Base-by-base conservation (phyloP, 2,888 invertebrate genomes). In the Agrotis exclamationis region DNA sequence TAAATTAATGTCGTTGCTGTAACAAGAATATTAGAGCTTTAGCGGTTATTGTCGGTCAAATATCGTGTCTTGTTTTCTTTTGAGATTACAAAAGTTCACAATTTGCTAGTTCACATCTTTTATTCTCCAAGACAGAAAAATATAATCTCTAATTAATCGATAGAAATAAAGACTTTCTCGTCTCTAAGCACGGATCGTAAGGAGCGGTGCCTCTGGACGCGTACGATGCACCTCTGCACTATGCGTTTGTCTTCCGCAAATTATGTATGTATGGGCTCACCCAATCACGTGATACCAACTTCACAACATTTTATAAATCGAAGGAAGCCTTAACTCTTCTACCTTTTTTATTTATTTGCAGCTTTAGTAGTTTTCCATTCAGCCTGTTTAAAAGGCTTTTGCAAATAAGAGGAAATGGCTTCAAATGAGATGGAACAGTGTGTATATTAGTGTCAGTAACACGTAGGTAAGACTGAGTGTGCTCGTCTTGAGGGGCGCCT, bases 401-500 rank as follows among this genome's bases (percentile, higher is more conserved):
- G 80, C 80, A 83, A 84, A 84, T 83, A 82, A 82, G 76, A 89
- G 91, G 90, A 92, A 90, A 88, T 89, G 89, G 89, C 70, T 86
- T 87, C 83, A 89, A 93, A 93, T 93, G 93, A 91, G 91, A 89
- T 91, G 93, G 93, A 93, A 92, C 93, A 80, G 82, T 86, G 85
- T 78, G 63, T 70, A 66, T 79, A 72, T 73, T 76, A 74, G 78
- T 85, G 87, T 85, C 85, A 82, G 75, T 79, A 79, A 83, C 89
- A 83, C 85, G 86, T 86, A 79, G 66, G 86, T 82, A 81, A 68
- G 70, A 56, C 53, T 77, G 74, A 83, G 84, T 81, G 85, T 86
- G 86, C 86, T 86, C 70, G 86, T 90, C 92, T 92, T 88, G 86
- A 92, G 94, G 94, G 94, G 94, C 94, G 94, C 92, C 92, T 89